phyloP scores from a whole-genome alignment of 2,113 vertebrate genomes.

The Peucedramus taeniatus region DNA sequence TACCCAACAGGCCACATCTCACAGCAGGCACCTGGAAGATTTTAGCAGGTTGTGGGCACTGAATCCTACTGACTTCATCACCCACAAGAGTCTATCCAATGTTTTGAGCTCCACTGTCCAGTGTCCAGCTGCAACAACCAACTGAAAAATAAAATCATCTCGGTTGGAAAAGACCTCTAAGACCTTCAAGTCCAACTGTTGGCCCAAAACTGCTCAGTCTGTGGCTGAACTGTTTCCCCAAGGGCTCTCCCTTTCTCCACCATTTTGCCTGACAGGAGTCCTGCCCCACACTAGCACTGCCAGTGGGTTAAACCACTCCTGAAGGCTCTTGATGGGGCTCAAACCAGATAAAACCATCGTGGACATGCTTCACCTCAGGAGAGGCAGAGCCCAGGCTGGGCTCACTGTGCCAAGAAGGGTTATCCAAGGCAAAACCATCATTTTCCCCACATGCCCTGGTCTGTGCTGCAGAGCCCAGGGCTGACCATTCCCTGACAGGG shows the following conservation, averaged over 20 bases:
- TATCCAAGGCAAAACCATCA: accelerated
- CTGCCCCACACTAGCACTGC: neutral
- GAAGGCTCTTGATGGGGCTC: accelerated
- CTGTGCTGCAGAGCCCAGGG: neutral
- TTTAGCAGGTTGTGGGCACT: neutral
- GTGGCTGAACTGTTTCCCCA: neutral
- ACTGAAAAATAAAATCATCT: neutral
- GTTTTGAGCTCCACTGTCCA: neutral
- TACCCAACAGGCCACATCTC: accelerated
- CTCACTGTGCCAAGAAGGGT: accelerated
- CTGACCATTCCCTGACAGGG: neutral
- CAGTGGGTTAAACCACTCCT: neutral
- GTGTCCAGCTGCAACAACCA: neutral
- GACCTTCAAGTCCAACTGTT: neutral
- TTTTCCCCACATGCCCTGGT: accelerated
- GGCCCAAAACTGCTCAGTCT: neutral
- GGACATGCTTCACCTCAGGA: neutral
- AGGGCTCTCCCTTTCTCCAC: accelerated
- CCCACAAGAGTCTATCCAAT: neutral
- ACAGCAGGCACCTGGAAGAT: neutral
- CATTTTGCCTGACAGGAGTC: accelerated
- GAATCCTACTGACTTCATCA: neutral
- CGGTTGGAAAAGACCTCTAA: neutral
- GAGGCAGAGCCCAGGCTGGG: neutral
- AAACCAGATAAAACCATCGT: neutral